Evolutionary conservation across 2,797 vertebrate genomes (phyloP).

Genomic region (Echeneis naucrates): DNA sequence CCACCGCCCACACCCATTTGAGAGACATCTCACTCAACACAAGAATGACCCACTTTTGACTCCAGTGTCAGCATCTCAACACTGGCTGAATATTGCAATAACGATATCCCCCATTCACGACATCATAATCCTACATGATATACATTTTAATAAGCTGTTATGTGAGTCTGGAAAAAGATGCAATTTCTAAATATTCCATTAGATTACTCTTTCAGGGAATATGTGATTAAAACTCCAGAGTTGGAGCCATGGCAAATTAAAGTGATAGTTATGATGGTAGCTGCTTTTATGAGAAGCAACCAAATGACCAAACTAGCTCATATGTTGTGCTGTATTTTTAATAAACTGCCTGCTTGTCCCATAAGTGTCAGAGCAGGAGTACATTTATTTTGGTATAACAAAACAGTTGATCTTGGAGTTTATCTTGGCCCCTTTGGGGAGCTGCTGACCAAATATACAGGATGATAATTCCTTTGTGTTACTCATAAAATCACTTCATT

Average conservation of each 20-base stretch:
- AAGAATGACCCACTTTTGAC: conserved; percentile 38
- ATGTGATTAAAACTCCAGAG: neutral
- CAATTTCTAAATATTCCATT: neutral
- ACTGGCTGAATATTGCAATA: neutral
- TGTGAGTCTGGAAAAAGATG: neutral
- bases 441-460: neutral
- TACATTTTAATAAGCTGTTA: no score
- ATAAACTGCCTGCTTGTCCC: neutral
- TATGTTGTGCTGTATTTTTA: neutral
- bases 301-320: neutral
- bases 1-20: neutral
- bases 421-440: neutral
- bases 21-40: neutral
- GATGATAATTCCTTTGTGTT: neutral
- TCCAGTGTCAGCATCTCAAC: conserved; percentile 15
- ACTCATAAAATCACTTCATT: conserved; percentile 32
- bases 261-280: no score
- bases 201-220: neutral
- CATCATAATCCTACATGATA: neutral
- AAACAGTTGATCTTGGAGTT: neutral
- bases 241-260: no score
- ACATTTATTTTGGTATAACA: neutral
- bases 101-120: neutral
- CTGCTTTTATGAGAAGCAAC: neutral
- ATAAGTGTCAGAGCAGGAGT: neutral